A percentile compares a stretch with the other conserved stretches of the same genome.
phyloP scores from a whole-genome alignment of 2,797 vertebrate species.

The Sardinella longiceps region DNA sequence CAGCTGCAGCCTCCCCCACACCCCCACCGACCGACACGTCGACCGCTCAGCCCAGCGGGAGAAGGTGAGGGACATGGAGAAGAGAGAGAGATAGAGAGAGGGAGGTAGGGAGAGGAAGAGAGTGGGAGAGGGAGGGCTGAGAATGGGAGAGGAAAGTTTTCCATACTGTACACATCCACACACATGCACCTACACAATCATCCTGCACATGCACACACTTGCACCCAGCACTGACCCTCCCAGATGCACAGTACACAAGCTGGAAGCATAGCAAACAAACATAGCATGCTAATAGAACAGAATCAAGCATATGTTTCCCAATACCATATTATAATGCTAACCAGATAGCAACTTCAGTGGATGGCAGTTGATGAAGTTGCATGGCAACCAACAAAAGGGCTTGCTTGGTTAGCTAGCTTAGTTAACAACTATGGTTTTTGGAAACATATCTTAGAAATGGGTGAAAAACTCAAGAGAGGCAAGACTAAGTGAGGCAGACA shows the following conservation, averaged over 20 bases:
- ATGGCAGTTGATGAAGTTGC: no score
- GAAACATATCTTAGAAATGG: not conserved
- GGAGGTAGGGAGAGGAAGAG: conserved; percentile 25
- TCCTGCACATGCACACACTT: not conserved
- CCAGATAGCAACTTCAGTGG: no score
- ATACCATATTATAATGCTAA: no score
- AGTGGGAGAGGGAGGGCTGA: not conserved
- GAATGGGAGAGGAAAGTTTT: conserved; percentile 6
- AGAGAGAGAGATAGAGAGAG: not conserved
- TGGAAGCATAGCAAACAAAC: no score
- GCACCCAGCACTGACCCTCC: no score
- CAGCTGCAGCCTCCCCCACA: conserved; percentile 77
- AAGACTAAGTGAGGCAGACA: not conserved
- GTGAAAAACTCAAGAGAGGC: not conserved
- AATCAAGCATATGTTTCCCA: no score
- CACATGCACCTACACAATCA: not conserved
- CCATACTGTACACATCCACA: not conserved
- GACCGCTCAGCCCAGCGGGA: conserved; percentile 59
- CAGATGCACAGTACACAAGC: not conserved
- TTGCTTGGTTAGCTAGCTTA: no score
- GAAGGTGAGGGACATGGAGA: conserved; percentile 72
- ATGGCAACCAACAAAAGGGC: no score
- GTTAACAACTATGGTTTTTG: no score
- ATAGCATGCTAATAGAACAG: no score
- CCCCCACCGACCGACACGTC: conserved; percentile 60